These are phyloP conservation scores for Pentalonia nigronervosa DNA, from an alignment of 1,140 invertebrate species.

Conservation along the genomic window DNA sequence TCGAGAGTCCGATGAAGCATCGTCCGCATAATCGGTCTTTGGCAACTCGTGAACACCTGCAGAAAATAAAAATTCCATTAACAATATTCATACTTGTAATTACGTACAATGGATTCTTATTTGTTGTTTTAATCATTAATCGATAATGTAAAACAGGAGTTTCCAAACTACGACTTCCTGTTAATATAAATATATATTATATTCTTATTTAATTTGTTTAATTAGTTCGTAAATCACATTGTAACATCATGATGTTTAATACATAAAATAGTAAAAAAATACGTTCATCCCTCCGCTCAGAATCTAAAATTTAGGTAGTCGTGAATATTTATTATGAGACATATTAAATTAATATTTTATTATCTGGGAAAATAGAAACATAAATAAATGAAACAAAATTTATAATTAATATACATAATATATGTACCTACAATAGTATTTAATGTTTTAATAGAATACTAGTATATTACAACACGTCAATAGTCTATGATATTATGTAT, in stretches of 20 bases:
- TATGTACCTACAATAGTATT: not conserved
- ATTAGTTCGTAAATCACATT: not conserved
- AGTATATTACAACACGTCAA: not conserved
- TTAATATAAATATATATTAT: not conserved
- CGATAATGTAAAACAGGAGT: not conserved
- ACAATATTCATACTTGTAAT: not conserved
- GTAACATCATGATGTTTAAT: not conserved
- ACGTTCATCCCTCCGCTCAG: not conserved
- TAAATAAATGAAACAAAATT: not conserved
- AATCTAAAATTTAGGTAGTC: no score
- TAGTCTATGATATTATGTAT: not conserved
- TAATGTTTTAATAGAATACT: not conserved
- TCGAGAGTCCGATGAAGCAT: slow-evolving; percentile 51
- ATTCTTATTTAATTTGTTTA: not conserved
- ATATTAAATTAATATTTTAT: not conserved
- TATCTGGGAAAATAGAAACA: not conserved
- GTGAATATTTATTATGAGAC: not conserved
- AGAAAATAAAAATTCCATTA: slow-evolving; percentile 23
- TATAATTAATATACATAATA: no score
- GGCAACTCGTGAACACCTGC: slow-evolving; percentile 56
- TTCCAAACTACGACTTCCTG: not conserved
- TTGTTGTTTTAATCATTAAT: not conserved
- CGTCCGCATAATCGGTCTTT: slow-evolving; percentile 57
- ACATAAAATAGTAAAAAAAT: not conserved
- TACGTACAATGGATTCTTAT: not conserved